Evolutionary conservation across 2,888 invertebrate genomes (phyloP), one percentile per base, ranked within the genome.

Genomic region (Macropis europaea): DNA sequence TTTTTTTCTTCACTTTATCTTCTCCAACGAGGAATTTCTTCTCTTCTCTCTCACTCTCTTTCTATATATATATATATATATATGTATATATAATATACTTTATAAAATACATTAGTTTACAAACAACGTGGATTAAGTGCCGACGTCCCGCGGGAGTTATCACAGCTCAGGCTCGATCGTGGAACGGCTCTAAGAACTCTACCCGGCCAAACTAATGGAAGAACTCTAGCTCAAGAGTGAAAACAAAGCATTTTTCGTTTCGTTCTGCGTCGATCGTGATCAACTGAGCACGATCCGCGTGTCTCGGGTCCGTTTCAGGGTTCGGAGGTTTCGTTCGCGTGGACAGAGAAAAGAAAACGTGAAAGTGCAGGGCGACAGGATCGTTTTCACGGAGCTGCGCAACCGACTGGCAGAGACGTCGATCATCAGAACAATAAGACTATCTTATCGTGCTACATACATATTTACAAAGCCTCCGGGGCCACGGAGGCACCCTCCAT

Each of bases 381-480:
- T 79, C 73, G 74, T 79, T 77, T 67, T 73, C n/a, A 80, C 73
- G 78, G 82, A 83, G 84, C 81, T 81, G 82, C 82, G 82, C 82
- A 84, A 87, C 84, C 83, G 82, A 82, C 83, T 83, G 82, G 83
- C 86, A 84, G 82, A 83, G 86, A 86, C 85, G 86, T 86, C 87
- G 86, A 87, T 83, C 85, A 82, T 87, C 84, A 84, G 85, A 89
- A 89, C 86, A 89, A 89, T 88, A 88, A 87, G 82, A 88, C 86
- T 89, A 89, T 88, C 85, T 88, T 88, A 87, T 87, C 82, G 84
- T 82, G 83, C 89, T 90, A 90, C 89, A 88, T 90, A 90, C 89
- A 90, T 90, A 90, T 90, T 86, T 90, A 89, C 90, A 90, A 78
- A 76, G 70, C 82, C 84, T 83, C 85, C 80, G 74, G 73, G n/a